Percentiles rank a stretch among this genome's conserved stretches.
Conservation (phyloP, 2,113 vertebrate species). For the Laticauda laticaudata region DNA sequence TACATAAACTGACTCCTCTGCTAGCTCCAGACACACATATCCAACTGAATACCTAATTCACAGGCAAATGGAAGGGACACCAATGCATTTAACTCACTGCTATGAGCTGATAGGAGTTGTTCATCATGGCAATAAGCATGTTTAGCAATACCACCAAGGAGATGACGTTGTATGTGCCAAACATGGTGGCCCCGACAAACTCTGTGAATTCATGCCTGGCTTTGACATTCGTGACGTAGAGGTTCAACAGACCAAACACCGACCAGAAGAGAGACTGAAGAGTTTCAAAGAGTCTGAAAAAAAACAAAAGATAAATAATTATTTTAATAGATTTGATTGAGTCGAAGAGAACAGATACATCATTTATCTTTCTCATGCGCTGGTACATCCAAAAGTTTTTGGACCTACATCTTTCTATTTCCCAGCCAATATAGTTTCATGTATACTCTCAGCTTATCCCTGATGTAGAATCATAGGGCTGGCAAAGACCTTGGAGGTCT, state of each 20-base stretch:
- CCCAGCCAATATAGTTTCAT: not conserved
- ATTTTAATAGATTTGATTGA: not conserved
- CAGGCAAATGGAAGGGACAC: not conserved
- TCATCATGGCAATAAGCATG: conserved; percentile 99
- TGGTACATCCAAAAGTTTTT: not conserved
- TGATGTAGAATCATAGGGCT: not conserved
- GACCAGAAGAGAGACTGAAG: conserved; percentile 98
- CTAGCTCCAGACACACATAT: not conserved
- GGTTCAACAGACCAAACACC: conserved; percentile 89
- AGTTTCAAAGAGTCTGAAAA: conserved; percentile 89
- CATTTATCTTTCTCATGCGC: not conserved
- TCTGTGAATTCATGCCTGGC: conserved; percentile 95
- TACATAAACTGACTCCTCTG: not conserved
- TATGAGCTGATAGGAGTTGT: conserved; percentile 98
- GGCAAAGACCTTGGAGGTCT: not conserved
- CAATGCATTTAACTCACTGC: conserved; percentile 77
- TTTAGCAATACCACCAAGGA: conserved; percentile 95
- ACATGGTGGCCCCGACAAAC: conserved; percentile 96
- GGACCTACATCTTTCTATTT: not conserved
- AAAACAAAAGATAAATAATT: conserved; percentile 24
- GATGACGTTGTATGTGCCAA: conserved; percentile 96
- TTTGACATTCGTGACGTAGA: conserved; percentile 95
- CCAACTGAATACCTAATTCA: accelerated
- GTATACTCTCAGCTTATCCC: not conserved
- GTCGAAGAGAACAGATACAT: not conserved